Evolutionary conservation across 2,113 vertebrate genomes (phyloP).

Genomic region (Xenotilapia flavipinnis): DNA sequence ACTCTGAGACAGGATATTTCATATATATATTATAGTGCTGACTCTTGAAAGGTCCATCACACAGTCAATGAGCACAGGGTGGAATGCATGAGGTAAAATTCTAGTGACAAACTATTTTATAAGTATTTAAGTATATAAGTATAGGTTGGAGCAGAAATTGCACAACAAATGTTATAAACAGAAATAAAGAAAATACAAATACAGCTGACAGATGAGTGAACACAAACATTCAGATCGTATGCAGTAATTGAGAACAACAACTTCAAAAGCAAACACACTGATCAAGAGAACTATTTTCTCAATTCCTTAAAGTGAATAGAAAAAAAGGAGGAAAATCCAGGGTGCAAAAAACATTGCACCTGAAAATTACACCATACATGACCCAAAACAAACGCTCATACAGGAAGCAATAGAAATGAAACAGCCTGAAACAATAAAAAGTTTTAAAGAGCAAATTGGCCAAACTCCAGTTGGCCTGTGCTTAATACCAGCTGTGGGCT

Average conservation of each 20-base stretch:
- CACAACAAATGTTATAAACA: not conserved
- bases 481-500: not conserved
- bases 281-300: not conserved
- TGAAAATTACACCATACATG: not conserved
- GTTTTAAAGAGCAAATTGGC: not conserved
- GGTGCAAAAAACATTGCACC: not conserved
- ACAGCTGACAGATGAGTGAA: not conserved
- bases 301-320: not conserved
- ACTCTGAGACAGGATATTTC: not conserved
- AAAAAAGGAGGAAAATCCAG: not conserved
- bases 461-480: not conserved
- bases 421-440: not conserved
- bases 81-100: not conserved
- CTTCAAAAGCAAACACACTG: not conserved
- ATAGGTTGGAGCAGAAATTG: not conserved
- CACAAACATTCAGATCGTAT: not conserved
- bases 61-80: not conserved
- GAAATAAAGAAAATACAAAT: not conserved
- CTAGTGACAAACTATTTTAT: not conserved
- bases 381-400: not conserved
- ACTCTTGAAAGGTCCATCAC: not conserved
- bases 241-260: not conserved
- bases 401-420: not conserved
- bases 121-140: not conserved
- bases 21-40: not conserved